A percentile compares a stretch with the other conserved stretches of the same genome.
phyloP scores from a whole-genome alignment of 2,113 vertebrate species.

The Ivindomyrus marchei region DNA sequence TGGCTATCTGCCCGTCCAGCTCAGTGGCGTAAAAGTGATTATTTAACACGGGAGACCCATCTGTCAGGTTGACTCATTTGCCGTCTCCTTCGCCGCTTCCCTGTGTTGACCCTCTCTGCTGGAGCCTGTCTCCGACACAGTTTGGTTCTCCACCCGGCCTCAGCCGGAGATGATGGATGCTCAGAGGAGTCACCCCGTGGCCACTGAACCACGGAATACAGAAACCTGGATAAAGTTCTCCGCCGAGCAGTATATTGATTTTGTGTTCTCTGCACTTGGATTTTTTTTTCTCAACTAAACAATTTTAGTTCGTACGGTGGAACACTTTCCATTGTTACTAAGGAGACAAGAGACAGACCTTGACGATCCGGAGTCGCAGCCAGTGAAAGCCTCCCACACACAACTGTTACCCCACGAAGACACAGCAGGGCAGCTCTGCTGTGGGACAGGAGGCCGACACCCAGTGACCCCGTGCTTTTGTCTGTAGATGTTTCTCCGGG shows the following conservation, averaged over 20 bases:
- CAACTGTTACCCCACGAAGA: slow-evolving; percentile 44
- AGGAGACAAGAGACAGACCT: slow-evolving; percentile 48
- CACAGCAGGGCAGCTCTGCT: slow-evolving; percentile 31
- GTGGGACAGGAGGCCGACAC: slow-evolving; percentile 30
- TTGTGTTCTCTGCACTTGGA: slow-evolving; percentile 49
- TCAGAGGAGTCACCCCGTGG: slow-evolving; percentile 52
- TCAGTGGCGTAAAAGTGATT: slow-evolving; percentile 37
- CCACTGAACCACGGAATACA: slow-evolving; percentile 53
- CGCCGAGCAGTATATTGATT: slow-evolving; percentile 66
- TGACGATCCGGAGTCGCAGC: slow-evolving; percentile 35
- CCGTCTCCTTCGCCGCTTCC: slow-evolving; percentile 30
- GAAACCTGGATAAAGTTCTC: slow-evolving; percentile 51
- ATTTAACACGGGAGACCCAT: slow-evolving; percentile 41
- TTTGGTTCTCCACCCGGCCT: slow-evolving; percentile 41
- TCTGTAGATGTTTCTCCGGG: slow-evolving; percentile 28
- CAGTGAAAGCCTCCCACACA: slow-evolving; percentile 48
- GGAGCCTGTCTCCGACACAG: slow-evolving; percentile 38
- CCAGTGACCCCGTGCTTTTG: slow-evolving; percentile 37
- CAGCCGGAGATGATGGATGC: slow-evolving; percentile 54
- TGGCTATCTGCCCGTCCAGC: slow-evolving; percentile 21
- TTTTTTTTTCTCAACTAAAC: slow-evolving; percentile 26
- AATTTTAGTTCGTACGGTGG: slow-evolving; percentile 49
- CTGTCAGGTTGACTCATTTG: slow-evolving; percentile 47
- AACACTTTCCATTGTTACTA: slow-evolving; percentile 53
- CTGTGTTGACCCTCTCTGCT: slow-evolving; percentile 30